These are phyloP conservation scores for Opisthograptis luteolata DNA, from an alignment of 2,888 invertebrate species.

Conservation along the genomic window DNA sequence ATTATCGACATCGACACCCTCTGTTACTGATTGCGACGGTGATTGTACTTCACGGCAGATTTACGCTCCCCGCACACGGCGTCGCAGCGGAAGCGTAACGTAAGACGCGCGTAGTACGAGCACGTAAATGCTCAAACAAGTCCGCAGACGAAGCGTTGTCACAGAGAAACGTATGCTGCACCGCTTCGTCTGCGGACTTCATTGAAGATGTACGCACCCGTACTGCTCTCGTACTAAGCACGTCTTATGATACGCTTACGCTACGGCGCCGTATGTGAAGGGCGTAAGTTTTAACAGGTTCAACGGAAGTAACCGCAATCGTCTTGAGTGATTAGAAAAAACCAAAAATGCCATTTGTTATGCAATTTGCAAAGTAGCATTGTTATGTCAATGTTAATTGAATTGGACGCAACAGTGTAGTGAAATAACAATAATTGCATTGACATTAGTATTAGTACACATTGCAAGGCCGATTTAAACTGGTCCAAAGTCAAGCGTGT, in stretches of 20 bases:
- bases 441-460: constrained; percentile 56
- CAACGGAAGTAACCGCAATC: background rate
- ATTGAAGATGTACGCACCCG: too few species aligned
- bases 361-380: constrained; percentile 33
- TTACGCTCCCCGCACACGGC: too few species aligned
- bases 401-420: constrained; percentile 48
- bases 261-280: too few species aligned
- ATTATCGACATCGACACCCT: constrained; percentile 35
- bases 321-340: constrained; percentile 7
- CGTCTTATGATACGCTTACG: too few species aligned
- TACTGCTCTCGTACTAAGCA: too few species aligned
- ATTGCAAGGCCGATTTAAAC: constrained; percentile 59
- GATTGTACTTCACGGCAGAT: too few species aligned
- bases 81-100: too few species aligned
- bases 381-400: constrained; percentile 46
- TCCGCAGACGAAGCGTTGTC: too few species aligned
- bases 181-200: too few species aligned
- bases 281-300: background rate
- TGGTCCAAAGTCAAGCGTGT: constrained; percentile 65
- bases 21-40: constrained; percentile 1
- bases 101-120: too few species aligned
- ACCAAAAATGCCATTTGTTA: constrained; percentile 15
- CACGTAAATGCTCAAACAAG: too few species aligned
- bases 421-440: constrained; percentile 55
- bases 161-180: too few species aligned